A percentile compares a stretch with the other conserved stretches of the same genome.
phyloP scores from a whole-genome alignment of 2,888 invertebrate genomes.

The Hymenopus coronatus region DNA sequence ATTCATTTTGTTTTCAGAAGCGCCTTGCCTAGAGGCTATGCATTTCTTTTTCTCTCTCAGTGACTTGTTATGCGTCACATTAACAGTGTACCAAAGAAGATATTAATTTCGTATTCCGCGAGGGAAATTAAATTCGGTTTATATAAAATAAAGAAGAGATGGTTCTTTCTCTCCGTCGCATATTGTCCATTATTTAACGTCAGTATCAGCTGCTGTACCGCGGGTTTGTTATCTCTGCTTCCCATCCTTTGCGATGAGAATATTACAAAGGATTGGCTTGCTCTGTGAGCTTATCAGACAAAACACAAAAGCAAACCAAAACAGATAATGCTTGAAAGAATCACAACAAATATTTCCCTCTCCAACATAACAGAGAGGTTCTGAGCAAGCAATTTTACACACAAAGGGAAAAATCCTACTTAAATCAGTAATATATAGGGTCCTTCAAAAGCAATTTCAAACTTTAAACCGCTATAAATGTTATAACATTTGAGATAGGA shows the following conservation, averaged over 20 bases:
- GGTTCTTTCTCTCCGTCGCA: background rate
- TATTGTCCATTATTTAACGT: background rate
- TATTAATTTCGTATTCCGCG: background rate
- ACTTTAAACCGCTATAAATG: too few relatives aligned
- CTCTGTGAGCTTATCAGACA: background rate
- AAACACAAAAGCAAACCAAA: background rate
- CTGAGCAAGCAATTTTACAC: too few relatives aligned
- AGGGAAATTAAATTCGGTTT: background rate
- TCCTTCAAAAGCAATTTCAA: too few relatives aligned
- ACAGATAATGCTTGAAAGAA: background rate
- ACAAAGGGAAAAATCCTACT: too few relatives aligned
- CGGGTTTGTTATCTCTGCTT: background rate
- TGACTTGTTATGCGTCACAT: too few relatives aligned
- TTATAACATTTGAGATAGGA: too few relatives aligned
- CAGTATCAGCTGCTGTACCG: background rate
- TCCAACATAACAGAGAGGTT: background rate
- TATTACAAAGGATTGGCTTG: background rate
- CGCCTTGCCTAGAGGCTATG: too few relatives aligned
- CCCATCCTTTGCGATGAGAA: background rate
- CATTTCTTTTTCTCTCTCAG: too few relatives aligned
- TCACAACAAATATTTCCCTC: background rate
- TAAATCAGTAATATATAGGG: too few relatives aligned
- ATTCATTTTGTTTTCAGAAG: too few relatives aligned
- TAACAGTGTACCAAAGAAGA: too few relatives aligned
- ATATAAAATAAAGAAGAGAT: background rate